Conservation (phyloP, 2,113 vertebrate species). For the Dinomys branickii region DNA sequence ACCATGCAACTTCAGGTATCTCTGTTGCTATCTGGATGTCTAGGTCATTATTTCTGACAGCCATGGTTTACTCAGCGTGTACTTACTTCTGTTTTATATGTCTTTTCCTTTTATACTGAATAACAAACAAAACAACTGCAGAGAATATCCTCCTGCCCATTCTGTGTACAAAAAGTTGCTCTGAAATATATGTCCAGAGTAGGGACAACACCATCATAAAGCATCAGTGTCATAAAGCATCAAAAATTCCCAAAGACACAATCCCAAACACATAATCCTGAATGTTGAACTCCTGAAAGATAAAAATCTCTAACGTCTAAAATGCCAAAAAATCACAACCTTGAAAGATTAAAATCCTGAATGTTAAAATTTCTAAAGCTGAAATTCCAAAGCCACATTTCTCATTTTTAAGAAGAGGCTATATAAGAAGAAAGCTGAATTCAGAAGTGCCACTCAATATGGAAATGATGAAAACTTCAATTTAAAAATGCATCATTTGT, state of each 20-base stretch:
- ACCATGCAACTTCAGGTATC: not conserved
- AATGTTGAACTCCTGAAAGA: not conserved
- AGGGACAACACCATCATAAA: not conserved
- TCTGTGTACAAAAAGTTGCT: not conserved
- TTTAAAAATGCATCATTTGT: not conserved
- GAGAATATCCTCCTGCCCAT: not conserved
- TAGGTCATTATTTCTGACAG: not conserved
- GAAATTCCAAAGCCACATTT: not conserved
- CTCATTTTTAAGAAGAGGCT: not conserved
- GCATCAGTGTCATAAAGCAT: not conserved
- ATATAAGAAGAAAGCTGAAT: not conserved
- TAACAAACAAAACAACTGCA: not conserved
- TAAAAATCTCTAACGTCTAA: not conserved
- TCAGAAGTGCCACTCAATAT: not conserved
- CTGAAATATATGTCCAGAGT: not conserved
- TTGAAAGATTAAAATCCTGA: not conserved
- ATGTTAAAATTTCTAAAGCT: not conserved
- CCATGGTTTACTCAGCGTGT: not conserved
- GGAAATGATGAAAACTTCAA: not conserved
- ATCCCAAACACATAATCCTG: not conserved
- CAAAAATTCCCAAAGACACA: not conserved
- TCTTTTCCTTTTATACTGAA: not conserved
- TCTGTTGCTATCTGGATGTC: not conserved
- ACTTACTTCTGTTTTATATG: not conserved
- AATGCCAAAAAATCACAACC: not conserved